These are phyloP conservation scores for Prunella strophiata DNA, from an alignment of 2,797 vertebrate genomes.

Conservation along the genomic window DNA sequence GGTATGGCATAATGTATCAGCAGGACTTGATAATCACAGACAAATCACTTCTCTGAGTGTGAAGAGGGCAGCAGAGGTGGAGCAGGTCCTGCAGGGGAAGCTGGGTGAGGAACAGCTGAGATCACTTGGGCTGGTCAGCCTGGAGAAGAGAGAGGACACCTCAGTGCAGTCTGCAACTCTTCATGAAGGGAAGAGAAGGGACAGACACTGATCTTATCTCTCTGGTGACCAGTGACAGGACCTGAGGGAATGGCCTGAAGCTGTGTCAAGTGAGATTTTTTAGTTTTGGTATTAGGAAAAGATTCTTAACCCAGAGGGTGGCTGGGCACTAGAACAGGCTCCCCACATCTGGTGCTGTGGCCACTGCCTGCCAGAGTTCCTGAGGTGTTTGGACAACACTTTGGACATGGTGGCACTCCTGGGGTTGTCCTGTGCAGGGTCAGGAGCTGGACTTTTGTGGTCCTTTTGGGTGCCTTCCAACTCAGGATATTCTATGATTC, in stretches of 20 bases:
- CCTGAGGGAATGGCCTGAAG: neutral
- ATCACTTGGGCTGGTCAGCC: neutral
- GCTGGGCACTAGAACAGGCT: neutral
- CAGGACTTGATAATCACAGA: neutral
- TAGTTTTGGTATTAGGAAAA: neutral
- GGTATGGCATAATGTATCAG: neutral
- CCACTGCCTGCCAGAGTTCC: neutral
- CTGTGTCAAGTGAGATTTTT: neutral
- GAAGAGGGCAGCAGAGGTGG: neutral
- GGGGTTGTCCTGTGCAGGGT: neutral
- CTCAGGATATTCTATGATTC: neutral
- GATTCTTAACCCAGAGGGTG: neutral
- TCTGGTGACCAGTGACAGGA: neutral
- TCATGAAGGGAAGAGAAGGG: accelerated
- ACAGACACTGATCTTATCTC: neutral
- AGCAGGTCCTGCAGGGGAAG: neutral
- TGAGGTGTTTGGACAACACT: neutral
- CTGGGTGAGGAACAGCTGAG: neutral
- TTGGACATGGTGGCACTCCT: neutral
- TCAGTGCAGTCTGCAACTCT: neutral
- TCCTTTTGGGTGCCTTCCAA: neutral
- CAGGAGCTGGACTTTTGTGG: neutral
- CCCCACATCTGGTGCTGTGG: neutral
- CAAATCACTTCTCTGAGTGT: neutral
- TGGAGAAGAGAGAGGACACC: neutral